A percentile compares a stretch with the other conserved stretches of the same genome.
Conservation (phyloP, 2,113 vertebrate species). For the Tenebrosternarchus preto region DNA sequence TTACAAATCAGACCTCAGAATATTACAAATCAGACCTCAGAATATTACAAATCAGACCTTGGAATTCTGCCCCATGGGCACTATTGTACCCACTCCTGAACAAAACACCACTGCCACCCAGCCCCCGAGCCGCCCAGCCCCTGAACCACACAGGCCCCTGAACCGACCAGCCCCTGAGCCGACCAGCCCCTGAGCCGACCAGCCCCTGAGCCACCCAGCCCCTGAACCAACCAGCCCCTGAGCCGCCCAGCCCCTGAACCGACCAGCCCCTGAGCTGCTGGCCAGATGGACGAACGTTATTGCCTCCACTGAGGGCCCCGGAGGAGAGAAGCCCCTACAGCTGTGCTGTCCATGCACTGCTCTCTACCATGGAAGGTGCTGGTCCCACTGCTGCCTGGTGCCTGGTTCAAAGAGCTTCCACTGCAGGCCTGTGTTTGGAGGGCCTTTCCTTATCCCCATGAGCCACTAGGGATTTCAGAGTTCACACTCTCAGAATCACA, state of each 20-base stretch:
- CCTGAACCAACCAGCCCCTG: too few relatives aligned
- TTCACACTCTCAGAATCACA: too few relatives aligned
- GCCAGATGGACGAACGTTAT: conserved; percentile 44
- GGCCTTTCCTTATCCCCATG: neutral
- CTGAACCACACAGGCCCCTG: too few relatives aligned
- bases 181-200: too few relatives aligned
- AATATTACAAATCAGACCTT: conserved; percentile 26
- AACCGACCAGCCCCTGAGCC: too few relatives aligned
- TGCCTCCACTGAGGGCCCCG: conserved; percentile 10
- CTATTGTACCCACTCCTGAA: conserved; percentile 40
- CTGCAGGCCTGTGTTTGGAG: neutral
- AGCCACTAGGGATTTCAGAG: too few relatives aligned
- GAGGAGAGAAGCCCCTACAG: conserved; percentile 32
- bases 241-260: too few relatives aligned
- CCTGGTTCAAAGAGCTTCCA: neutral
- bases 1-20: conserved; percentile 26
- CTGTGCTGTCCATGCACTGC: conserved; percentile 22
- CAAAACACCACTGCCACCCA: conserved; percentile 28
- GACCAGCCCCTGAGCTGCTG: too few relatives aligned
- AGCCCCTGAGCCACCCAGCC: conserved; percentile 22
- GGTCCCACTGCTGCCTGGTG: neutral
- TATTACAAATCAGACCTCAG: conserved; percentile 23
- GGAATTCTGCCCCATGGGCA: conserved; percentile 43
- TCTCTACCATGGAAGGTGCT: neutral
- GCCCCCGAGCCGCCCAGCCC: conserved; percentile 23